Conservation (phyloP, 2,113 vertebrate genomes). For the Petromus typicus region DNA sequence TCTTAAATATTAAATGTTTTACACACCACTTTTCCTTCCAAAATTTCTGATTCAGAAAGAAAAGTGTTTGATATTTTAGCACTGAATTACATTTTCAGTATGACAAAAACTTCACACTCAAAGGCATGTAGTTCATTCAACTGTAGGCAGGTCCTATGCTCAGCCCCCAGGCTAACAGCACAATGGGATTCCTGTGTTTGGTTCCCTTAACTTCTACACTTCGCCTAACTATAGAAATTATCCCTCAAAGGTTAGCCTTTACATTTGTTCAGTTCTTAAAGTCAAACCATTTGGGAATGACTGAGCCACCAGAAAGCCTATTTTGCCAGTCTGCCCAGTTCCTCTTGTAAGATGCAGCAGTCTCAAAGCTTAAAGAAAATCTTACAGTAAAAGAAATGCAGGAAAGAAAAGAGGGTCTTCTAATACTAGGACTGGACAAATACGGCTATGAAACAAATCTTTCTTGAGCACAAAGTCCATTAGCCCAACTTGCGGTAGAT, state of each 20-base stretch:
- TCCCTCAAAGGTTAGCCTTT: slow-evolving; percentile 46
- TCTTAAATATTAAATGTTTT: slow-evolving; percentile 84
- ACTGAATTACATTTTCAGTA: slow-evolving; percentile 82
- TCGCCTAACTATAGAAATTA: no score
- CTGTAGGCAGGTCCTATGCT: slow-evolving; percentile 24
- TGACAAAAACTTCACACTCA: slow-evolving; percentile 71
- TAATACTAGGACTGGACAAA: not conserved
- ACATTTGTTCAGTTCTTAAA: slow-evolving; percentile 80
- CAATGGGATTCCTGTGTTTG: slow-evolving; percentile 86
- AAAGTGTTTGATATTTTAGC: slow-evolving; percentile 75
- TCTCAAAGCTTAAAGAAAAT: slow-evolving; percentile 74
- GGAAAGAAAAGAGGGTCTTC: not conserved
- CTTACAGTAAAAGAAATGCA: not conserved
- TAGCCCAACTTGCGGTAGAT: slow-evolving; percentile 57
- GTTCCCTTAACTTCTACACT: slow-evolving; percentile 77
- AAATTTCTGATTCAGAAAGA: slow-evolving; percentile 81
- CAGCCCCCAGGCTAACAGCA: slow-evolving; percentile 79
- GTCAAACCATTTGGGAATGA: slow-evolving; percentile 74
- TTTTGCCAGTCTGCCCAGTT: slow-evolving; percentile 46
- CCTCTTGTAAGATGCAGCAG: slow-evolving; percentile 75
- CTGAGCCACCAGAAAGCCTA: not conserved
- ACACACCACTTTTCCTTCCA: slow-evolving; percentile 79
- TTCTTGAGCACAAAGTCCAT: slow-evolving; percentile 54
- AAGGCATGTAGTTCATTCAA: slow-evolving; percentile 65
- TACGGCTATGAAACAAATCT: slow-evolving; percentile 48